A percentile compares a stretch with the other conserved stretches of the same genome.
Evolutionary conservation across 2,113 vertebrate genomes (phyloP).

Genomic region (Raja brachyura): DNA sequence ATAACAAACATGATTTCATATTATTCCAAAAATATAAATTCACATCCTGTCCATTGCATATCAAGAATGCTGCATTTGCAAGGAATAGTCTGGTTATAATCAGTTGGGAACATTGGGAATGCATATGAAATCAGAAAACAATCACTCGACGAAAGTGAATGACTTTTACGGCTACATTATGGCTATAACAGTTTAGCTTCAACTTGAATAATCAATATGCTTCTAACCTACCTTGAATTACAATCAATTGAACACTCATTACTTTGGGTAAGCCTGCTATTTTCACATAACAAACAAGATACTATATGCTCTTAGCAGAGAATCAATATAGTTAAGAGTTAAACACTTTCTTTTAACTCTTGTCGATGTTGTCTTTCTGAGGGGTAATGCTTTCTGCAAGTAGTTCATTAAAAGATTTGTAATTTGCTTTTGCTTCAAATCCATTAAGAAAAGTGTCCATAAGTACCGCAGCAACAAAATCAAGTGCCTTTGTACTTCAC

Average conservation of each 20-base stretch:
- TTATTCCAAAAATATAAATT: neutral
- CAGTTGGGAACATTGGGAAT: neutral
- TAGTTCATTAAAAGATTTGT: conserved; percentile 34
- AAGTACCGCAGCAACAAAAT: neutral
- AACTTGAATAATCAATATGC: conserved; percentile 1
- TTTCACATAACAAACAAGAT: neutral
- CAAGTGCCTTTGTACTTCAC: neutral
- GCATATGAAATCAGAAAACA: neutral
- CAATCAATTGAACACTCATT: conserved; percentile 30
- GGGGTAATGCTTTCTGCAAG: conserved; percentile 4
- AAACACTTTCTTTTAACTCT: conserved; percentile 27
- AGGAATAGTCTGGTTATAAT: neutral
- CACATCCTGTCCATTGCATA: neutral
- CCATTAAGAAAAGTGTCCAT: conserved; percentile 31
- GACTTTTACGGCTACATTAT: neutral
- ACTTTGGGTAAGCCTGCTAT: conserved; percentile 8
- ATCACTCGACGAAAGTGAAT: neutral
- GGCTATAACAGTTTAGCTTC: neutral
- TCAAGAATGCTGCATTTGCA: neutral
- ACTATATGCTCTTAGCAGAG: conserved; percentile 18
- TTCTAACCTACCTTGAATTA: conserved; percentile 17
- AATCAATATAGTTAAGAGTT: conserved; percentile 34
- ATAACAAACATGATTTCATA: neutral
- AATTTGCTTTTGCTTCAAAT: conserved; percentile 7
- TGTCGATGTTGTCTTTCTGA: conserved; percentile 22